Evolutionary conservation across 2,113 vertebrate species (phyloP).

Genomic region (Riparia riparia): DNA sequence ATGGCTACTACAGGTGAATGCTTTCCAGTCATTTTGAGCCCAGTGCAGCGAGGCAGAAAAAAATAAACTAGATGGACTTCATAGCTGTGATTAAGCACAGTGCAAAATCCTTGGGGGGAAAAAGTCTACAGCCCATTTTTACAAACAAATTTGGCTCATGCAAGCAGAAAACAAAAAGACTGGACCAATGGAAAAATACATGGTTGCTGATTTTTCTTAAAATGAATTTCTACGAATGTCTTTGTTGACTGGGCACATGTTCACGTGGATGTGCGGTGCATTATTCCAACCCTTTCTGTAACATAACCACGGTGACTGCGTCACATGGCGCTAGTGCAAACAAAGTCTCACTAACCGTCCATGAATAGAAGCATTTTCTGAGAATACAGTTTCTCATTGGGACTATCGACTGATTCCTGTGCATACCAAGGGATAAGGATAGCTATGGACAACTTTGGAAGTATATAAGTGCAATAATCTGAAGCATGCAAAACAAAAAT

Average conservation of each 20-base stretch:
- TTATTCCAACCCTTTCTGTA: conserved; percentile 37
- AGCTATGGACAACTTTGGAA: background rate
- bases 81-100: background rate
- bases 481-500: background rate
- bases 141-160: background rate
- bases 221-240: background rate
- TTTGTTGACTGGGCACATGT: background rate
- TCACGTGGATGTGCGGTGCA: background rate
- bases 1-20: background rate
- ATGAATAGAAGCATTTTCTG: conserved; percentile 50
- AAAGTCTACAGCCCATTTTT: background rate
- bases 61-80: background rate
- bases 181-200: background rate
- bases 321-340: conserved; percentile 58
- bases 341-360: conserved; percentile 35
- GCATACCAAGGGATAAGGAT: background rate
- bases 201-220: background rate
- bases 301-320: background rate
- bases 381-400: conserved; percentile 14
- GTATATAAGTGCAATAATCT: background rate
- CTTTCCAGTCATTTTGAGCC: conserved; percentile 8
- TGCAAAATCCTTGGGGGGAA: background rate
- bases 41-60: background rate
- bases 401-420: background rate
- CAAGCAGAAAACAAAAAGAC: background rate